Evolutionary conservation across 2,113 vertebrate species (phyloP).

Genomic region (Brachypodius melanocephalos): DNA sequence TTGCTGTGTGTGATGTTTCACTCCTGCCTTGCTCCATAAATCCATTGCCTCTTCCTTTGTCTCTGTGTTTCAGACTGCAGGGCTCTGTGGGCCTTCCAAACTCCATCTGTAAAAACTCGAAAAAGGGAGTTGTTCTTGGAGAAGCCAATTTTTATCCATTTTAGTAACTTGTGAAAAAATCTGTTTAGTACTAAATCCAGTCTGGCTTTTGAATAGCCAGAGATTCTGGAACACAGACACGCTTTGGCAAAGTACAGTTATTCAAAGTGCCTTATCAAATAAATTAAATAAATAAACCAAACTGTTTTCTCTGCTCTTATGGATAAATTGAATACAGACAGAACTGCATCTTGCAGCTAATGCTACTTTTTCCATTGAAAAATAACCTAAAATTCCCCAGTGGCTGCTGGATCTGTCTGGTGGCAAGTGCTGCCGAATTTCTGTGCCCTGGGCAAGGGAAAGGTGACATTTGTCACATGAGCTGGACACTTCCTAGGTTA

Average conservation of each 20-base stretch:
- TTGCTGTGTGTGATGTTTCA: neutral
- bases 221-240: constrained; percentile 46
- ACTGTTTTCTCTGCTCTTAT: neutral
- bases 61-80: neutral
- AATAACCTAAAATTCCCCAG: neutral
- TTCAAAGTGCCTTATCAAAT: constrained; percentile 40
- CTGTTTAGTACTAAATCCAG: constrained; percentile 61
- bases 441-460: neutral
- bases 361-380: neutral
- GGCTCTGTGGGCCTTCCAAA: constrained; percentile 45
- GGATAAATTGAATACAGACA: neutral
- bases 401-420: neutral
- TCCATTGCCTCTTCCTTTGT: constrained; percentile 13
- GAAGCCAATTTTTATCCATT: constrained; percentile 55
- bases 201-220: constrained; percentile 37
- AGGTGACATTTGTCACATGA: neutral
- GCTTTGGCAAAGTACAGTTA: constrained; percentile 8
- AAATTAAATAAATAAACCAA: constrained; percentile 42
- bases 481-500: neutral
- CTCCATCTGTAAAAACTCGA: constrained; percentile 54
- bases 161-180: constrained; percentile 60
- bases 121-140: constrained; percentile 39
- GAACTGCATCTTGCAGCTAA: constrained; percentile 1
- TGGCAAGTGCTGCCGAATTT: neutral
- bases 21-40: neutral